Base-by-base conservation (phyloP, 1,140 invertebrate genomes). In the Drosophila nasuta region DNA sequence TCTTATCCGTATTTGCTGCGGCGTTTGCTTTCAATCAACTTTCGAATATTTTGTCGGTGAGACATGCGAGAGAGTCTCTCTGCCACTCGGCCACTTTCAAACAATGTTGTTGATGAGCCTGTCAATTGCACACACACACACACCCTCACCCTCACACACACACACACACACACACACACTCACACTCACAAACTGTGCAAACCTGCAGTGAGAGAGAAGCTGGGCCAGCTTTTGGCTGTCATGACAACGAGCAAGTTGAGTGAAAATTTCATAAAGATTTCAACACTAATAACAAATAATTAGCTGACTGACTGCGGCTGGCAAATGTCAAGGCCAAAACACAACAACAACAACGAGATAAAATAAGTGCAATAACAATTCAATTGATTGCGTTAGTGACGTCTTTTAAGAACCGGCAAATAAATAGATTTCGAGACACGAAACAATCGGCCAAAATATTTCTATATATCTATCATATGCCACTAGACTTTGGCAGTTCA, bases 201-300 rank as follows among this genome's bases (percentile, higher is more conserved):
- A 15, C 60, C 30, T 49, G 46, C 60, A 28, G 64, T 56, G 28
- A 63, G 8, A 17, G 17, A 49, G 33, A 54, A 60, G 46, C 13
- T 38, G 56, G 28, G 45, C 33, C 43, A 60, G 51, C 41, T 54
- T 7, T 10, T 52, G 49, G 62, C 67, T 58, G 51, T 76, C 54
- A 48, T 63, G 56, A 73, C 69, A 78, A 51, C 35, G 35, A 72
- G 33, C 70, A 70, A 67, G 46, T 60, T 75, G 68, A 62, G 62
- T 71, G 66, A 67, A 66, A 54, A 69, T 83, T 79, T 82, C 82
- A 87, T 87, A 82, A 87, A 86, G 82, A 86, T 87, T 82, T 86
- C 82, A 86, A 74, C 82, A 86, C 79, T 76, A 79, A 86, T 86
- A 86, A 87, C 83, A 86, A 87, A 88, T 87, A 87, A 88, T 87